A percentile compares a stretch with the other conserved stretches of the same genome.
phyloP scores from a whole-genome alignment of 2,113 vertebrate genomes.

The Prionailurus bengalensis region DNA sequence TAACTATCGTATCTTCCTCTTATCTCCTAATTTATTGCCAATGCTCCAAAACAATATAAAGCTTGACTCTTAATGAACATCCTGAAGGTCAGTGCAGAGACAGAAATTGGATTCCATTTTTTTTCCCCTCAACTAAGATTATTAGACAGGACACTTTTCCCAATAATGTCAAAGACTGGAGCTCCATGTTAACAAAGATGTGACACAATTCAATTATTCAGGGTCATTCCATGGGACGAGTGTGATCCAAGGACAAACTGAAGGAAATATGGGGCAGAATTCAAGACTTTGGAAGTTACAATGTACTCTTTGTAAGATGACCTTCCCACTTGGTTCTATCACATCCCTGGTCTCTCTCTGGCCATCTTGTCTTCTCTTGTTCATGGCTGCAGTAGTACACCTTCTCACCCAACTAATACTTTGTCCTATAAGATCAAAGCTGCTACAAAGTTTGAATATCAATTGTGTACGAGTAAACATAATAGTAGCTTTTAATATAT shows the following conservation, averaged over 20 bases:
- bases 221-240: background rate
- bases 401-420: background rate
- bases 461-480: background rate
- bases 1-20: background rate
- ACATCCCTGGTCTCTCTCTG: background rate
- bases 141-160: background rate
- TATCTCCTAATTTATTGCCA: conserved; percentile 39
- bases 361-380: rapidly evolving
- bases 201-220: background rate
- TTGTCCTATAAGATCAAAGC: background rate
- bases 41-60: background rate
- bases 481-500: background rate
- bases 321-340: rapidly evolving
- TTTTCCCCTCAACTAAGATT: background rate
- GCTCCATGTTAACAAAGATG: background rate
- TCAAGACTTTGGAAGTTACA: background rate
- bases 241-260: background rate
- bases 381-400: background rate
- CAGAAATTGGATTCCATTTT: background rate
- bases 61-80: conserved; percentile 27
- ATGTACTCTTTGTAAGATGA: background rate
- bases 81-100: background rate
- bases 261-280: background rate
- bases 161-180: background rate
- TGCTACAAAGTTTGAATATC: background rate